Evolutionary conservation across 2,888 invertebrate genomes (phyloP), one percentile per base, ranked within the genome.

Genomic region (Drosophila merina): DNA sequence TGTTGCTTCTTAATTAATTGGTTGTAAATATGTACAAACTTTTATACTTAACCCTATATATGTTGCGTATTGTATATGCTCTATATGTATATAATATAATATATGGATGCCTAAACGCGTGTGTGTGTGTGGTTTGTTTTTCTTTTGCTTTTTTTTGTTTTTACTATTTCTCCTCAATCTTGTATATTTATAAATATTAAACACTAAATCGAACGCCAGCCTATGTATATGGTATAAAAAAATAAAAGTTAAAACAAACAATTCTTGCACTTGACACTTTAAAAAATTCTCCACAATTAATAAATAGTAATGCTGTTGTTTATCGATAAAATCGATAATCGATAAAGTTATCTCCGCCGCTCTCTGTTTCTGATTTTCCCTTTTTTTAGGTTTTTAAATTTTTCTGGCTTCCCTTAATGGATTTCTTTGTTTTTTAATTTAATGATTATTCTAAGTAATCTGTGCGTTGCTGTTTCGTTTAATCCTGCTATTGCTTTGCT

Each of bases 11-110:
- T 69, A 75, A 76, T 69, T 47, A 59, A 59, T 79, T 77, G 74
- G 80, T 86, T 85, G 84, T 88, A 85, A 88, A 88, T 88, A 85
- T 88, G 88, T 88, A 85, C 84, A 85, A 83, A 86, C 72, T 75
- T 75, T 75, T n/a, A 62, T 51, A 70, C 70, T 70, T 70, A 70
- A 10, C 5, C 57, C 57, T 77, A 80, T 67, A 55, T 70, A 77
- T 76, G 63, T 66, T 54, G 44, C 44, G 44, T 44, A 44, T 71
- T 69, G 47, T 57, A 51, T 68, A 58, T 57, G 49, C 33, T 56
- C 30, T 68, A 56, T 62, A 55, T 59, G 50, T 67, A 60, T 68
- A 42, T 42, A 20, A 52, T 64, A 68, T 56, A 44, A 58, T 64
- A 64, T 72, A 72, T 72, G 74, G 72, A 72, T 72, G 74, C 66